Conservation (phyloP, 2,113 vertebrate genomes). For the Pontoporia blainvillei region DNA sequence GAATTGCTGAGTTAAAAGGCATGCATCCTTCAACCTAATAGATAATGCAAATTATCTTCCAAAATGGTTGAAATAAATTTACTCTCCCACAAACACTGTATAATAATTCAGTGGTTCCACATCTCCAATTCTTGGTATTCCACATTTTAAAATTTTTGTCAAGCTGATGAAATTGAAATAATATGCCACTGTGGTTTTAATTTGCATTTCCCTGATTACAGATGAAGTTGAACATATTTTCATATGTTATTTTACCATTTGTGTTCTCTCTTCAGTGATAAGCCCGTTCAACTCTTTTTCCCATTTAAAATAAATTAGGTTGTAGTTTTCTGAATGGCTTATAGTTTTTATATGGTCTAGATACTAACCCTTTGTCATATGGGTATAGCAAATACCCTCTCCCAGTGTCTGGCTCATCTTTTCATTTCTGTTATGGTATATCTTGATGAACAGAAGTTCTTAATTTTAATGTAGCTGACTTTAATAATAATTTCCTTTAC, state of each 20-base stretch:
- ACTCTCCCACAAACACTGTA: no score
- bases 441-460: not conserved
- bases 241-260: not conserved
- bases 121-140: not conserved
- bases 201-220: not conserved
- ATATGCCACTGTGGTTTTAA: not conserved
- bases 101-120: not conserved
- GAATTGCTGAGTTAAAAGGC: not conserved
- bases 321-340: not conserved
- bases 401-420: not conserved
- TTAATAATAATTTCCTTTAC: not conserved
- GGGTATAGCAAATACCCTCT: not conserved
- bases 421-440: not conserved
- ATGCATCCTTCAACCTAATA: not conserved
- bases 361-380: not conserved
- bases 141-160: not conserved
- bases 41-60: no score
- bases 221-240: not conserved
- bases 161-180: not conserved
- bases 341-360: not conserved
- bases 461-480: not conserved
- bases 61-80: no score
- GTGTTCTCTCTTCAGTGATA: not conserved
- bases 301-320: not conserved
- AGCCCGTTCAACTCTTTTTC: not conserved